Percentiles rank a stretch among this genome's conserved stretches.
These are phyloP conservation scores for Eleutherodactylus coqui DNA, from an alignment of 2,797 vertebrate species.

Conservation along the genomic window DNA sequence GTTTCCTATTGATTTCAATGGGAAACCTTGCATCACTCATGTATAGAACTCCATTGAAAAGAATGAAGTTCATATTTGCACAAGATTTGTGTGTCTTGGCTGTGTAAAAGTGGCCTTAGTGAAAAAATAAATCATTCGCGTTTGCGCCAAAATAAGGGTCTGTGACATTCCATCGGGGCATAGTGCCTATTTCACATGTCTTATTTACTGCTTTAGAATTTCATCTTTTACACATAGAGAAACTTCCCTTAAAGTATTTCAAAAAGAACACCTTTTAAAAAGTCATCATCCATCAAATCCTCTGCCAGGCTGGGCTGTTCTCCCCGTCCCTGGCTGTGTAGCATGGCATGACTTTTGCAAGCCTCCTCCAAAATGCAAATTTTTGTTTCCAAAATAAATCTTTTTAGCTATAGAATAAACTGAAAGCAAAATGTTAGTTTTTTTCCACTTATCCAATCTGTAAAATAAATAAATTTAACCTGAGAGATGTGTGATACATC, in stretches of 20 bases:
- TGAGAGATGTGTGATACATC: constrained; percentile 19
- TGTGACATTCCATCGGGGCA: no score
- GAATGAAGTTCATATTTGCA: no score
- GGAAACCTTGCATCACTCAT: no score
- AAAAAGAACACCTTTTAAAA: background rate
- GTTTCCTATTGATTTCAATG: no score
- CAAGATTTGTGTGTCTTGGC: no score
- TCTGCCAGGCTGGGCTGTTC: background rate
- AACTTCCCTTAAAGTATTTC: background rate
- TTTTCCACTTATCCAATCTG: constrained; percentile 29
- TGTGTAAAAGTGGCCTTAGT: no score
- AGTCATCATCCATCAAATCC: background rate
- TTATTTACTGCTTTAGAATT: background rate
- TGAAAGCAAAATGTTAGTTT: background rate
- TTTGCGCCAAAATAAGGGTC: no score
- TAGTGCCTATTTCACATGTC: no score
- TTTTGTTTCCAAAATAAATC: constrained; percentile 21
- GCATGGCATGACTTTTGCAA: background rate
- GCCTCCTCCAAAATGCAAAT: constrained; percentile 27
- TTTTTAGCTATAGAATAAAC: background rate
- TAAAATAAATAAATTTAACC: constrained; percentile 41
- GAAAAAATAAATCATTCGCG: no score
- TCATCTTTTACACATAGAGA: background rate
- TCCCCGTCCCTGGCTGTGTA: background rate
- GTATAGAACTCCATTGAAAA: no score